Evolutionary conservation across 2,888 invertebrate genomes (phyloP).

Genomic region (Troides helena): DNA sequence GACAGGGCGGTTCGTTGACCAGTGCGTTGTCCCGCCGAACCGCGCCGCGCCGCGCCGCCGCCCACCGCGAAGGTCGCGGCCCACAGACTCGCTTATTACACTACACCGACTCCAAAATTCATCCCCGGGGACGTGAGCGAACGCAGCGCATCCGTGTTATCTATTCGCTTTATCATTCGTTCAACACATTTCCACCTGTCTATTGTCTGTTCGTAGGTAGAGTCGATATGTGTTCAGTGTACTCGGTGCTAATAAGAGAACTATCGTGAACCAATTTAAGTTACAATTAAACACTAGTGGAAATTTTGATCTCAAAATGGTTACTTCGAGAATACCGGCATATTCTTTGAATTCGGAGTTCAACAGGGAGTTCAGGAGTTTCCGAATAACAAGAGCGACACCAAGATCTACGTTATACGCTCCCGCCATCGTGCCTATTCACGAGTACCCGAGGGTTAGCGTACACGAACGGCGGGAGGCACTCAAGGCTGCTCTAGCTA

Average conservation of each 20-base stretch:
- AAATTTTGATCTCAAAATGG: constrained; percentile 81
- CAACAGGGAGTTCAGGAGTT: constrained; percentile 81
- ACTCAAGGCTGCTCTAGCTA: constrained; percentile 74
- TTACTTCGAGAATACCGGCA: constrained; percentile 82
- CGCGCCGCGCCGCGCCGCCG: constrained; percentile 46
- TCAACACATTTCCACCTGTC: constrained; percentile 52
- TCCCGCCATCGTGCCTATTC: constrained; percentile 79
- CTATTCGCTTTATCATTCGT: constrained; percentile 37
- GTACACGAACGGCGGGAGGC: constrained; percentile 77
- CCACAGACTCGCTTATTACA: constrained; percentile 41
- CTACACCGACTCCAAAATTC: constrained; percentile 34
- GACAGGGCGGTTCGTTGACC: constrained; percentile 78
- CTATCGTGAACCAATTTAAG: constrained; percentile 55
- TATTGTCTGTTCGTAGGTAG: constrained; percentile 56
- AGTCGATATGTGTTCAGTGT: constrained; percentile 77
- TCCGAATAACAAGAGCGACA: constrained; percentile 76
- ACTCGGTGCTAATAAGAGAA: constrained; percentile 66
- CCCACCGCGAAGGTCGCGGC: constrained; percentile 77
- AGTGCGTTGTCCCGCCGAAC: constrained; percentile 73
- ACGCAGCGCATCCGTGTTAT: constrained; percentile 15
- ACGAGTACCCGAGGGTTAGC: constrained; percentile 82
- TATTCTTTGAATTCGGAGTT: constrained; percentile 82
- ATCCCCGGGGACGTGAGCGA: constrained; percentile 41
- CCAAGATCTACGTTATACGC: constrained; percentile 75
- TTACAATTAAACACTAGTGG: constrained; percentile 53